Base-by-base conservation (phyloP, 2,888 invertebrate genomes). In the Notodonta ziczac region DNA sequence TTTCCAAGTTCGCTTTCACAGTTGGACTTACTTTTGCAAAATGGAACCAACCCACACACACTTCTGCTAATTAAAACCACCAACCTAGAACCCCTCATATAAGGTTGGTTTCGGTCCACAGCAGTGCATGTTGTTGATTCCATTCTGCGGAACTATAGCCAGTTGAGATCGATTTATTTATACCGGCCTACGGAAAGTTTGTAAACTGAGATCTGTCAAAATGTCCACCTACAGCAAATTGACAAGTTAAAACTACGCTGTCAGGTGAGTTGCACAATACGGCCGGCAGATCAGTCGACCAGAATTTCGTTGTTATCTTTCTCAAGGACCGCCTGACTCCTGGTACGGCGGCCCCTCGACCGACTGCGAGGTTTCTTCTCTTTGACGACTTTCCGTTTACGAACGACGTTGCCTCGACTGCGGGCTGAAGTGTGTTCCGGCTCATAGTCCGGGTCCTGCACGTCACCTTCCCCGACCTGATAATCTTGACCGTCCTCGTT, bases 301-400 rank as follows among this genome's bases (percentile, higher is more conserved):
- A 76, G 61, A 56, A 91, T 69, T 78, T 87, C 87, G 63, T 75
- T 84, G 64, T 73, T 84, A 16, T 83, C 83, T 61, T 82, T 86
- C 16, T 86, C 85, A 46, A 80, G 63, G 48, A 87, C 88, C 5
- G 91, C 76, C 69, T 92, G 91, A 68, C 92, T 93, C 64, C 93
- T 84, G 1, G 93, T 93, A 60, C 87, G 86, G 13, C 93, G 88
- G 1, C 92, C 91, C 58, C 90, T 77, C 32, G 93, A 93, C 61
- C 81, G 87, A 75, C 93, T 93, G 3, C 93, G 83, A 10, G 91
- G 79, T 62, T 85, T 79, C 66, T 89, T 87, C 56, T 87, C 86
- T 74, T 88, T 90, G 9, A 67, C 80, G 48, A 77, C 82, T 76
- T 88, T 91, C 61, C 91, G 89, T 76, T 92, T 93, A 12, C 90